phyloP scores from a whole-genome alignment of 37 sponge, comb jelly and placozoan species.

The Dysidea cf. avara region DNA sequence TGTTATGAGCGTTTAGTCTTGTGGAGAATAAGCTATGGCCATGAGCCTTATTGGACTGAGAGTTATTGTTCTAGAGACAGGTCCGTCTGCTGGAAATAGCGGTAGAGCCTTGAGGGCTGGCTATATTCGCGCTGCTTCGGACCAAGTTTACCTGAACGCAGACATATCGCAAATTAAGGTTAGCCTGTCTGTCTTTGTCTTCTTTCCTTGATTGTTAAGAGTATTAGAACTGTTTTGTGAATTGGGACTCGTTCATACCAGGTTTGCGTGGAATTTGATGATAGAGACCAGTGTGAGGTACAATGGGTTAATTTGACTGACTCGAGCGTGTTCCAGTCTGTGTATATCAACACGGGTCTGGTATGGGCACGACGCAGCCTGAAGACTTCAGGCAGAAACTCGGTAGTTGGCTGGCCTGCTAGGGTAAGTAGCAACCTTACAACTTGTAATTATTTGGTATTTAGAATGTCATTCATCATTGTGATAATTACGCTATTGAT shows the following conservation, averaged over 20 bases:
- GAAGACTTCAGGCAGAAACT: constrained; percentile 20
- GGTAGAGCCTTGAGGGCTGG: not conserved
- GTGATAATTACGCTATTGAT: too few species aligned
- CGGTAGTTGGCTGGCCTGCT: constrained; percentile 79
- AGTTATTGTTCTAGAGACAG: not conserved
- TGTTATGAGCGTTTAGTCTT: too few species aligned
- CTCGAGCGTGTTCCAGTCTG: constrained; percentile 21
- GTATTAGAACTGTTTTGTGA: too few species aligned
- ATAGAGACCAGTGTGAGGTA: constrained; percentile 9
- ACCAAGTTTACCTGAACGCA: not conserved
- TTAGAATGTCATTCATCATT: too few species aligned
- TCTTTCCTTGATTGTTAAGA: too few species aligned
- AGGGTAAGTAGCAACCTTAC: constrained; percentile 42
- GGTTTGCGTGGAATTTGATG: constrained; percentile 68
- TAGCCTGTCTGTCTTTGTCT: too few species aligned
- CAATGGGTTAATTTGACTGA: constrained; percentile 53
- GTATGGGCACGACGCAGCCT: constrained; percentile 72
- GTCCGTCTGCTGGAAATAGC: not conserved
- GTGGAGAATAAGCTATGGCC: too few species aligned
- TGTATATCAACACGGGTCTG: constrained; percentile 59
- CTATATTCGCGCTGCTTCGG: not conserved
- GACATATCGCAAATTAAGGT: too few species aligned
- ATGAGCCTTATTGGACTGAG: constrained; percentile 11
- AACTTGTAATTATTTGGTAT: too few species aligned
- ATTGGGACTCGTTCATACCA: not conserved